Evolutionary conservation across 1,140 invertebrate species (phyloP), one percentile per base, ranked within the genome.

Genomic region (Drosophila micromelanica): DNA sequence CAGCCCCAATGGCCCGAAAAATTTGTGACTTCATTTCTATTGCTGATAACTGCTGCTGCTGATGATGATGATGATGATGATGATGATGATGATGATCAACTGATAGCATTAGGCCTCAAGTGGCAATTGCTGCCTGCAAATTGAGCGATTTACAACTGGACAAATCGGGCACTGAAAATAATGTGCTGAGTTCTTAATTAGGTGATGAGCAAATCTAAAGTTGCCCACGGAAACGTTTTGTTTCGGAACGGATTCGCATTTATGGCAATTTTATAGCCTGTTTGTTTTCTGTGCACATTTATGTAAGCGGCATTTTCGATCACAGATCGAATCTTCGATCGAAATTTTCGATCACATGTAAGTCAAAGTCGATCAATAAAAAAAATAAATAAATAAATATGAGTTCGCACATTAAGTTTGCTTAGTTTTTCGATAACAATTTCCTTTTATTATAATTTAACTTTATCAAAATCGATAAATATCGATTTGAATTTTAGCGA

Each of bases 131-230:
- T 74, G 73, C 55, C 64, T 46, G 40, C 30, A 23, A 61, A 45
- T 52, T 70, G 72, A 70, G 15, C 8, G 81, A 85, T 86, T 85
- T 85, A 85, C 46, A 67, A 57, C 56, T 38, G 38, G 42, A 17
- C 40, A 20, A 12, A 12, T 45, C 32, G 27, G 38, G 42, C 54
- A 57, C 8, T n/a, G 11, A 45, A 15, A 20, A 17, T 12, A 45
- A 17, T 30, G 40, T 23, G 40, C 13, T 11, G 13, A 40, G 20
- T 85, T 80, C 81, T 76, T 54, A 78, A 86, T 78, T 73, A 35
- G 75, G 81, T 68, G 81, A 81, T 85, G 80, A 85, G 62, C 78
- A 63, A 82, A 72, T 65, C 70, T 45, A 30, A 11, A 35, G 17
- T 30, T 67, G 48, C 3, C 37, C 48, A 27, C 69, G 69, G 69